phyloP scores from a whole-genome alignment of 2,113 vertebrate species.

The Lichenostomus cassidix region DNA sequence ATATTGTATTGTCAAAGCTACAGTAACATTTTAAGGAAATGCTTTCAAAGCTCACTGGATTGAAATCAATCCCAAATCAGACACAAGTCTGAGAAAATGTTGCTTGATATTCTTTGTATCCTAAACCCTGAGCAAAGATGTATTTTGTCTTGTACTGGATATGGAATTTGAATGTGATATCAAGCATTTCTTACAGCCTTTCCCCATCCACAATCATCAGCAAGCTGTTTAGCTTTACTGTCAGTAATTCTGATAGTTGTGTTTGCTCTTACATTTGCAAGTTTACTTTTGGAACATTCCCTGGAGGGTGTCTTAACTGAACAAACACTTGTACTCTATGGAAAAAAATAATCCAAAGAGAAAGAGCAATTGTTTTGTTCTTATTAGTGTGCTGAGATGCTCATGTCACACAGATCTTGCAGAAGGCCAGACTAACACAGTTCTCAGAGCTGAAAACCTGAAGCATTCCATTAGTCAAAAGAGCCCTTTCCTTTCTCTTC shows the following conservation, averaged over 20 bases:
- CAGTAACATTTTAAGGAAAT: background rate
- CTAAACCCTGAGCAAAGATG: background rate
- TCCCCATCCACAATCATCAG: background rate
- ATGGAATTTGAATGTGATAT: background rate
- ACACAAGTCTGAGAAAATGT: background rate
- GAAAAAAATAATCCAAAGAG: background rate
- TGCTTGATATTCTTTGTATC: background rate
- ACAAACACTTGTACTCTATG: background rate
- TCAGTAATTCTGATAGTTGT: background rate
- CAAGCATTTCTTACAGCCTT: background rate
- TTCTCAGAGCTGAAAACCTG: background rate
- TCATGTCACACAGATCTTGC: background rate
- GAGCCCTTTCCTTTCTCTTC: background rate
- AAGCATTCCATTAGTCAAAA: background rate
- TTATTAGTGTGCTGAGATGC: background rate
- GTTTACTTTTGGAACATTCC: background rate
- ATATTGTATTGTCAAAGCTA: background rate
- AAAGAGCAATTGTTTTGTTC: background rate
- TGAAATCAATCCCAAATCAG: background rate
- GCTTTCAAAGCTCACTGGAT: background rate
- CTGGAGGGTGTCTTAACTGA: background rate
- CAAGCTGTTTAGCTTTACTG: background rate
- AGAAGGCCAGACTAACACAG: background rate
- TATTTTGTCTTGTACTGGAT: background rate
- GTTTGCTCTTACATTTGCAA: background rate